Conservation (phyloP, 2,888 invertebrate genomes). For the Drosophila nr. perissopoda region DNA sequence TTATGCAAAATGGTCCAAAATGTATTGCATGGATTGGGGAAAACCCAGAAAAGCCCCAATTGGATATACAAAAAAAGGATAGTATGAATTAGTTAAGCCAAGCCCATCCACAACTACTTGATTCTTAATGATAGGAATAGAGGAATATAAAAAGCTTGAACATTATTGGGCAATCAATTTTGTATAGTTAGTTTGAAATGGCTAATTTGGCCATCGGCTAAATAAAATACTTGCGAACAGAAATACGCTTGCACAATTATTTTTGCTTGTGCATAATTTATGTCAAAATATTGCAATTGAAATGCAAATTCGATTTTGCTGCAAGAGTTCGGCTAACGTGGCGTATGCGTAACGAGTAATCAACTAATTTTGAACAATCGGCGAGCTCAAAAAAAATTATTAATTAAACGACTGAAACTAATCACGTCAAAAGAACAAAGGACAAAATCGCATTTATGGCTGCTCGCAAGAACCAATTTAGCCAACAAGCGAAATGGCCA, state of each 20-base stretch:
- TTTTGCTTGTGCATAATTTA: not conserved
- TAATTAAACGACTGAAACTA: constrained; percentile 63
- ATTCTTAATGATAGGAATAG: accelerated
- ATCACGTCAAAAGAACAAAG: constrained; percentile 69
- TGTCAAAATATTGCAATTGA: not conserved
- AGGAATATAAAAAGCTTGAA: not conserved
- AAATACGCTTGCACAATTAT: constrained; percentile 1
- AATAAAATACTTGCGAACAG: not conserved
- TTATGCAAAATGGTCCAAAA: not conserved
- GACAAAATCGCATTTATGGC: constrained; percentile 40
- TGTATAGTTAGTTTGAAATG: not conserved
- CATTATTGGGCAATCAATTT: not conserved
- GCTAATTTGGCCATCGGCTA: constrained; percentile 27
- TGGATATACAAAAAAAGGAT: not conserved
- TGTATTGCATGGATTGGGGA: not conserved
- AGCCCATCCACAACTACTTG: not conserved
- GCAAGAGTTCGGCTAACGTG: constrained; percentile 8
- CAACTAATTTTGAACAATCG: constrained; percentile 51
- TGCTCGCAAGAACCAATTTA: constrained; percentile 34
- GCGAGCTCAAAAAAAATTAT: constrained; percentile 55
- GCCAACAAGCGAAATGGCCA: constrained; percentile 20
- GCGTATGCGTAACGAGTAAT: constrained; percentile 60
- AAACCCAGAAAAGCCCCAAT: not conserved
- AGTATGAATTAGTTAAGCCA: not conserved
- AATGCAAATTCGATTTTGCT: constrained; percentile 8